Percentiles rank a stretch among this genome's conserved stretches.
phyloP scores from a whole-genome alignment of 2,888 invertebrate species.

The Heteropelma amictum region DNA sequence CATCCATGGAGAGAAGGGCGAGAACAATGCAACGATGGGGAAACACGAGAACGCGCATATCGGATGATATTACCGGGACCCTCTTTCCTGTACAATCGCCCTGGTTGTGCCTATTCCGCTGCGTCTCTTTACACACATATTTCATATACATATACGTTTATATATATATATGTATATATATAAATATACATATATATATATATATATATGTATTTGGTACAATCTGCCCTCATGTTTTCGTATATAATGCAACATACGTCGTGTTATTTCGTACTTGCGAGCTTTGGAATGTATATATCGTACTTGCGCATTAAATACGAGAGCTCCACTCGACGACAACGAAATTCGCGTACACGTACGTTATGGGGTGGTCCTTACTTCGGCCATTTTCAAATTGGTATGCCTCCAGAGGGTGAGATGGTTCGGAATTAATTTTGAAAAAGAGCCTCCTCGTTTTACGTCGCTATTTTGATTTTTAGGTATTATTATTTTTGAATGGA shows the following conservation, averaged over 20 bases:
- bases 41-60: conserved; percentile 74
- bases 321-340: conserved; percentile 54
- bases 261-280: conserved; percentile 51
- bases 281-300: conserved; percentile 59
- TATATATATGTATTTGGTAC: neutral
- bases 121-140: neutral
- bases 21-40: conserved; percentile 74
- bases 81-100: conserved; percentile 62
- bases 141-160: conserved; percentile 1
- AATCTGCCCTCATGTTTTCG: conserved; percentile 30
- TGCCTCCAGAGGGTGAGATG: too few relatives aligned
- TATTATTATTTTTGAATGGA: too few relatives aligned
- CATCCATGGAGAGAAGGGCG: conserved; percentile 69
- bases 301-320: conserved; percentile 35
- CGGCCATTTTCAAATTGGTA: conserved; percentile 49
- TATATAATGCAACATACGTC: conserved; percentile 33
- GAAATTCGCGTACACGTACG: conserved; percentile 49
- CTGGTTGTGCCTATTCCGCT: conserved; percentile 37
- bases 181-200: neutral
- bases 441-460: too few relatives aligned
- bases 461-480: too few relatives aligned
- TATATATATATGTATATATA: neutral
- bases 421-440: too few relatives aligned
- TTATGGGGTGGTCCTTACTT: conserved; percentile 15
- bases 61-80: conserved; percentile 74